A percentile compares a stretch with the other conserved stretches of the same genome.
Evolutionary conservation across 2,888 invertebrate species (phyloP).

Genomic region (Melanostoma scalare): DNA sequence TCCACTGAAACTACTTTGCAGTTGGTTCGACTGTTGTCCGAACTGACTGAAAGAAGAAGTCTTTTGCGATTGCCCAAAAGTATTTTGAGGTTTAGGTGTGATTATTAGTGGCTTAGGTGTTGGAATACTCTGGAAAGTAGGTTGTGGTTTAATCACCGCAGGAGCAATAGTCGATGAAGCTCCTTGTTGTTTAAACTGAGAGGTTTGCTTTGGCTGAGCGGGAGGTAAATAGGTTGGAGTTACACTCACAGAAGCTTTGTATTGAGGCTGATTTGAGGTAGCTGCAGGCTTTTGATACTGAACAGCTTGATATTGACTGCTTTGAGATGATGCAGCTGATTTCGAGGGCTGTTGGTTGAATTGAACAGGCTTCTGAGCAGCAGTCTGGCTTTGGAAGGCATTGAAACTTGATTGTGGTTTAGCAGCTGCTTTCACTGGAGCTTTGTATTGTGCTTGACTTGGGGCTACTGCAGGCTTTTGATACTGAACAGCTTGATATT

Average conservation of each 20-base stretch:
- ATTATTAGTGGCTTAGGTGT: neutral
- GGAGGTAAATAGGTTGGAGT: no score
- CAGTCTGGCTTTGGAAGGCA: slow-evolving; percentile 16
- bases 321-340: neutral
- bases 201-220: no score
- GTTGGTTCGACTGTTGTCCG: neutral
- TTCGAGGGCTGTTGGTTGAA: slow-evolving; percentile 2
- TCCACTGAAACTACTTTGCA: no score
- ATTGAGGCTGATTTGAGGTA: neutral
- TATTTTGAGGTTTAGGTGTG: slow-evolving; percentile 7
- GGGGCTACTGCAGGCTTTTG: neutral
- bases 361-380: slow-evolving; percentile 35
- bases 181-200: no score
- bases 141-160: no score
- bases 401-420: slow-evolving; percentile 32
- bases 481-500: neutral
- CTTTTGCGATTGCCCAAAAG: slow-evolving; percentile 1
- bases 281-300: slow-evolving; percentile 1
- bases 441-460: no score
- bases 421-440: neutral
- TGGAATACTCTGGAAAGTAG: no score
- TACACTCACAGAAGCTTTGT: neutral
- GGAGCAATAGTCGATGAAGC: no score
- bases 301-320: neutral
- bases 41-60: neutral